Evolutionary conservation across 1,140 invertebrate species (phyloP).

Genomic region (Tetramorium alpestre): DNA sequence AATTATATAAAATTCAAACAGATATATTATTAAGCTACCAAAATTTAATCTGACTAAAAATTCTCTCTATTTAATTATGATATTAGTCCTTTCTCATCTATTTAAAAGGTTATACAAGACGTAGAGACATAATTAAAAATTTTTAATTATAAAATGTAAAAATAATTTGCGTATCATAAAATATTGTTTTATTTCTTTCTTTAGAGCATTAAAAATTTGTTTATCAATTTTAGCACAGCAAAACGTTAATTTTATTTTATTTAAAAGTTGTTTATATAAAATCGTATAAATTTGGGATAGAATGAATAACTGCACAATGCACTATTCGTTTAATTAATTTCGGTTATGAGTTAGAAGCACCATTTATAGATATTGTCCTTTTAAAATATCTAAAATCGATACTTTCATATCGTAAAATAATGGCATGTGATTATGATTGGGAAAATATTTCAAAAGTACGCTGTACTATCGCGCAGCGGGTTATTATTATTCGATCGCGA

Average conservation of each 20-base stretch:
- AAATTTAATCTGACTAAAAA: no score
- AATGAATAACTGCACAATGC: not conserved
- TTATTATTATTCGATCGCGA: constrained; percentile 55
- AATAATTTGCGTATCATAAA: not conserved
- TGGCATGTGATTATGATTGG: constrained; percentile 51
- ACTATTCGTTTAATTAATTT: constrained; percentile 44
- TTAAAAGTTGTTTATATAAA: not conserved
- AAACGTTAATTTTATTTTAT: not conserved
- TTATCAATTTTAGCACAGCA: not conserved
- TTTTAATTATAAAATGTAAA: not conserved
- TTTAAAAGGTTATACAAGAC: not conserved
- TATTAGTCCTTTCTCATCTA: no score
- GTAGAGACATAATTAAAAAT: not conserved
- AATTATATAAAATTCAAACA: no score
- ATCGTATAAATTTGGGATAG: not conserved
- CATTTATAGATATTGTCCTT: constrained; percentile 29
- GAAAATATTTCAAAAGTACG: constrained; percentile 46
- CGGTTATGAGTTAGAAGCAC: not conserved
- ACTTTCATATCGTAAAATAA: constrained; percentile 39
- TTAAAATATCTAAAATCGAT: constrained; percentile 55
- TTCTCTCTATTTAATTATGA: no score
- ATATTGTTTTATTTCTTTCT: not conserved
- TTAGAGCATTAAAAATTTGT: not conserved
- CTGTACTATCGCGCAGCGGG: constrained; percentile 23
- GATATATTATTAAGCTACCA: no score